Base-by-base conservation (phyloP, 2,113 vertebrate genomes). In the Phodopus roborovskii region DNA sequence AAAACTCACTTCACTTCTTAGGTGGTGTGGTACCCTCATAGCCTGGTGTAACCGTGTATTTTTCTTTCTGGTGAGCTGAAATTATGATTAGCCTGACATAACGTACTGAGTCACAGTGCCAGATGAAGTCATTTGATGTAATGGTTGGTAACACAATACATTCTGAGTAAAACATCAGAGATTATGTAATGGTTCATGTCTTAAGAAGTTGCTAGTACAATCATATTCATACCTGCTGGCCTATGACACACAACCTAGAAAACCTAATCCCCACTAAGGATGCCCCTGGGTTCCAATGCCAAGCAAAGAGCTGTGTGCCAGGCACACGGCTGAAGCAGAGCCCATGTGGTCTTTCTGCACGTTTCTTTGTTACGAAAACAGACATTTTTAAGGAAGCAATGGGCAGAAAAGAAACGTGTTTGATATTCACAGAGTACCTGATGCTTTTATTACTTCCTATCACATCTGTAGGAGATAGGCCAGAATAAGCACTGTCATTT, bases 71-170 rank as follows among this genome's bases (percentile, higher is more conserved):
- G 7, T 88, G 94, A 93, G 96, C 81, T 83, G 94, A 95, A 96
- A 92, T 86, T 92, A 88, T 78, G 91, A 97, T 91, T 94, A 96
- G 77, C 66, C 78, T 96, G 90, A 95, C 85, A 94, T 94, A 96
- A 97, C 95, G 94, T 97, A 96, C 97, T 75, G 88, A 96, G 94
- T 85, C 94, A 94, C 50, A 70, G 74, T 90, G 90, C 90, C 96
- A 96, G 97, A 96, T 97, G 96, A 98, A 97, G 97, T 97, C 97
- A 97, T 92, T 92, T 86, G 95, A 96, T 96, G 94, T 94, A 97
- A 97, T 94, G 68, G 93, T 70, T 93, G 88, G 77, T 97, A 96
- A 95, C 77, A 91, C 78, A 95, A 94, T 92, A 96, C 64, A 92
- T 96, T 96, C 90, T 96, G 53, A 53, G 93, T 30, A 58, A 97